Base-by-base conservation (phyloP, 2,888 invertebrate genomes). In the Hypsopygia costalis region DNA sequence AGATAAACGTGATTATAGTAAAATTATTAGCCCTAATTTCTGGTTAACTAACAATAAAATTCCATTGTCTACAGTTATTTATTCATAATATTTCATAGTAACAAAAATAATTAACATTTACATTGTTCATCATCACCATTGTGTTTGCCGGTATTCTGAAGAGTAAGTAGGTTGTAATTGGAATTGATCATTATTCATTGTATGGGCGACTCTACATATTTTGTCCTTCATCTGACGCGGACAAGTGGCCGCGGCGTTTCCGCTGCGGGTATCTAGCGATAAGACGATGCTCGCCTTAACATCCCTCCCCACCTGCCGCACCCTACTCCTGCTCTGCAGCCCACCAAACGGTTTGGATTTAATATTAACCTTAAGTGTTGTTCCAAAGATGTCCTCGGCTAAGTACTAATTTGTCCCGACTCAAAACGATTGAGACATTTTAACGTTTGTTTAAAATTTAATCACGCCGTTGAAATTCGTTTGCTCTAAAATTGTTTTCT, bases 341-440 rank as follows among this genome's bases (percentile, higher is more conserved):
- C 67, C 61, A 51, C 51, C 60, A 62, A 70, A 74, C 79, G 77
- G 80, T 83, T 86, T 81, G 81, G 77, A 80, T 85, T 87, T 86
- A 87, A 87, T 87, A 86, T 85, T 69, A 78, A 67, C 62, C 72
- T 81, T 81, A 81, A 87, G 85, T 82, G 82, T 76, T 85, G 82
- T 83, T 64, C 74, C 76, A 78, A 81, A 85, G 81, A 81, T 70
- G 64, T 81, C 74, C 63, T 65, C 62, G 50, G 56, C 69, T 75
- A 81, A 83, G 81, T 81, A 81, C 81, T 86, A 83, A 87, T 86
- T 87, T 87, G 85, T 81, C 68, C 70, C 65, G 68, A 68, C 70
- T 76, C 66, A 62, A 75, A 70, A 67, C 73, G 70, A 68, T 71
- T 69, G 69, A 70, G 67, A 62, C 65, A 63, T 76, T 74, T 69